Base-by-base conservation (phyloP, 2,113 vertebrate species). In the Coracopsis vasa region DNA sequence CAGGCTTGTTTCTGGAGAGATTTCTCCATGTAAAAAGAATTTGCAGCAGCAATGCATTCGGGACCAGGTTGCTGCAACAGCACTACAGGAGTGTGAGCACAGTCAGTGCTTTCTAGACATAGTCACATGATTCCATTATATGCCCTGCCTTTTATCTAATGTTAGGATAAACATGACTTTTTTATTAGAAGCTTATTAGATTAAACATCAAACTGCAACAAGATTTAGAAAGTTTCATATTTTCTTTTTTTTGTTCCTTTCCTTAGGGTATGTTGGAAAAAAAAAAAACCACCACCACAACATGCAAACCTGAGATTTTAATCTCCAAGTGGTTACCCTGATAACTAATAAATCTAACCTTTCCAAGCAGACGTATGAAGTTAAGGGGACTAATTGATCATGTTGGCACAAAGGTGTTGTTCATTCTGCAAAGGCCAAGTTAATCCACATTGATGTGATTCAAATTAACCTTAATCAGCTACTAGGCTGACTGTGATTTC, bases 391-490 rank as follows among this genome's bases (percentile, higher is more conserved):
- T 98, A 98, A 98, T 98, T 98, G 98, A 98, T 98, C 98, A 98
- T 98, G 98, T 98, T 98, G 97, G 97, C 97, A 98, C 96, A 96
- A 96, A 98, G 97, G 96, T 98, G 98, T 92, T 98, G 97, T 97
- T 98, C 98, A 98, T 98, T 98, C 97, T 97, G 95, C 96, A 98
- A 98, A 98, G 98, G 97, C 97, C 97, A 98, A 91, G 75, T 97
- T 98, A 98, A 98, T 98, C 98, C 97, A 98, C 97, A 98, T 98
- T 98, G 98, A 98, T 98, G 97, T 98, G 97, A 98, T 98, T 98
- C 97, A 98, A 98, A 98, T 98, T 98, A 98, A 98, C 98, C 97
- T 98, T 98, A 98, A 98, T 98, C 98, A 98, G 97, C 97, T 97
- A 95, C 97, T 96, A 95, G 96, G 92, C 94, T 97, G 97, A 94